Conservation (phyloP, 1,140 invertebrate genomes). For the Mamestra configurata region DNA sequence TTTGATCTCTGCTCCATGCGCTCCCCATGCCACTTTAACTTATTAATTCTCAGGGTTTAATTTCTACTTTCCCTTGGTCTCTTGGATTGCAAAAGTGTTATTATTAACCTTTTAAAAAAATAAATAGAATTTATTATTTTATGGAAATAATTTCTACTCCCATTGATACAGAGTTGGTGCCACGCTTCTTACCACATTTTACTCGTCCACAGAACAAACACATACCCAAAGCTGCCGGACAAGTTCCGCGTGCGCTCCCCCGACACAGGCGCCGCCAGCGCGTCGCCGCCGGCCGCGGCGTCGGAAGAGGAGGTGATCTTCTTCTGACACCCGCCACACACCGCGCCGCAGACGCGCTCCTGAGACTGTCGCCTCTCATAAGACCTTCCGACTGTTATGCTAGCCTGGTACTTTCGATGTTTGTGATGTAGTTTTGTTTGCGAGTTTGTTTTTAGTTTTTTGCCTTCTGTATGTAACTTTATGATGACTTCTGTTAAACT, state of each 20-base stretch:
- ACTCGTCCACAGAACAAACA: conserved; percentile 85
- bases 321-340: conserved; percentile 75
- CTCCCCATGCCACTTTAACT: too few relatives aligned
- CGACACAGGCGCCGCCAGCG: conserved; percentile 67
- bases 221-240: conserved; percentile 90
- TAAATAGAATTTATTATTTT: too few relatives aligned
- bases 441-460: background rate
- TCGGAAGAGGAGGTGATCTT: conserved; percentile 82
- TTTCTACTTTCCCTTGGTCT: too few relatives aligned
- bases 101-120: too few relatives aligned
- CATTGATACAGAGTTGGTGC: background rate
- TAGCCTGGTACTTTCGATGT: conserved; percentile 38
- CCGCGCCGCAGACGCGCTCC: conserved; percentile 63
- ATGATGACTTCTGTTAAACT: too few relatives aligned
- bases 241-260: conserved; percentile 89
- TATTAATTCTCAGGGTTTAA: too few relatives aligned
- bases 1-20: too few relatives aligned
- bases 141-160: too few relatives aligned
- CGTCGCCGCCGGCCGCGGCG: conserved; percentile 52
- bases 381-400: conserved; percentile 48
- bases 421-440: background rate
- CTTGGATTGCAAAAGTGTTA: too few relatives aligned
- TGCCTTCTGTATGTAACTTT: too few relatives aligned
- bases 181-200: background rate
- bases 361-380: conserved; percentile 79